Evolutionary conservation across 2,797 vertebrate genomes (phyloP).

Genomic region (Pseudopleuronectes americanus): DNA sequence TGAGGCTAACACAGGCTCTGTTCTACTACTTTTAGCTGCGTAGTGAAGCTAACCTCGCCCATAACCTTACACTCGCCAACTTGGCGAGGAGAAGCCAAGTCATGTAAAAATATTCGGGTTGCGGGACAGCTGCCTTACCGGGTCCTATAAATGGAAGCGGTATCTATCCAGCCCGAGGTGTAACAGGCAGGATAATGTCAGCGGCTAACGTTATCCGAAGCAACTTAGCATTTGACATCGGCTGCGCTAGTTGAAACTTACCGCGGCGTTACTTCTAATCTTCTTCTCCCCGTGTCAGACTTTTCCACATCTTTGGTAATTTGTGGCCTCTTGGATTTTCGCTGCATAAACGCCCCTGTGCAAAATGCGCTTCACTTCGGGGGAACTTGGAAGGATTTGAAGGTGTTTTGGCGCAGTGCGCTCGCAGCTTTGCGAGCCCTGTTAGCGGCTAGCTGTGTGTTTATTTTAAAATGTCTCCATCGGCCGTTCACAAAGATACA

Average conservation of each 20-base stretch:
- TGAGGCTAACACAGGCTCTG: constrained; percentile 41
- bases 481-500: constrained; percentile 74
- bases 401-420: constrained; percentile 59
- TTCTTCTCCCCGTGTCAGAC: constrained; percentile 64
- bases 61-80: constrained; percentile 42
- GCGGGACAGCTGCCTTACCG: constrained; percentile 52
- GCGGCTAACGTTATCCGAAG: constrained; percentile 48
- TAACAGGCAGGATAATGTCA: constrained; percentile 53
- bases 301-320: constrained; percentile 75
- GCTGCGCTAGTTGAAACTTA: constrained; percentile 72
- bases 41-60: constrained; percentile 57
- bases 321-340: constrained; percentile 20
- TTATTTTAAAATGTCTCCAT: constrained; percentile 88
- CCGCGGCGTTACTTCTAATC: constrained; percentile 74
- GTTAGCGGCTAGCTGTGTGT: constrained; percentile 73
- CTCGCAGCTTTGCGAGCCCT: constrained; percentile 56
- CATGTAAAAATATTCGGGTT: constrained; percentile 38
- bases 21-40: constrained; percentile 59
- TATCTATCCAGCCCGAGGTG: constrained; percentile 33
- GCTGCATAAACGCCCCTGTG: constrained; percentile 21
- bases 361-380: constrained; percentile 18
- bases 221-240: constrained; percentile 57
- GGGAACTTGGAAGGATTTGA: constrained; percentile 32
- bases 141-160: constrained; percentile 70
- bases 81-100: constrained; percentile 47